A percentile compares a stretch with the other conserved stretches of the same genome.
Conservation (phyloP, 2,113 vertebrate genomes). For the Cynopterus brachyotis region DNA sequence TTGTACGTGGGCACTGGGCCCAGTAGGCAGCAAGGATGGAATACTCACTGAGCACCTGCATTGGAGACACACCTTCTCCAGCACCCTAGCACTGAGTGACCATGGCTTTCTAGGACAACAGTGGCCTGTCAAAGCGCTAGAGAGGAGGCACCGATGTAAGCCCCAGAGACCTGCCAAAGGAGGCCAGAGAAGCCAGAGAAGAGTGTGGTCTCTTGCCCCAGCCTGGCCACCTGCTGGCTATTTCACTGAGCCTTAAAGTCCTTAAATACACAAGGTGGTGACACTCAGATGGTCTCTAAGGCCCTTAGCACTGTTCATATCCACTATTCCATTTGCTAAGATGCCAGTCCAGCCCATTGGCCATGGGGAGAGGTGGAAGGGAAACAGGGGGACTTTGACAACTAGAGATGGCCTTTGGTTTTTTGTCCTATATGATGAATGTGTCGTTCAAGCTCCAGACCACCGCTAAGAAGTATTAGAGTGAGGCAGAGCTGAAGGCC, state of each 20-base stretch:
- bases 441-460: background rate
- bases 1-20: fast-evolving
- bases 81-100: background rate
- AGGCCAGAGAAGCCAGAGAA: background rate
- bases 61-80: background rate
- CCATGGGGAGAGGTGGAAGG: background rate
- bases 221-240: background rate
- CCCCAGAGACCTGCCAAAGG: fast-evolving
- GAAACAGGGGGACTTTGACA: background rate
- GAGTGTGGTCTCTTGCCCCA: fast-evolving
- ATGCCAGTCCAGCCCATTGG: background rate
- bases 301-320: too few species aligned
- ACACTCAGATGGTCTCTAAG: background rate
- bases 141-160: background rate
- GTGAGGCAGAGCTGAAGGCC: background rate
- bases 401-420: background rate
- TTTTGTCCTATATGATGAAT: background rate
- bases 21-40: background rate
- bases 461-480: fast-evolving
- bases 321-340: background rate
- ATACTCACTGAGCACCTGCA: fast-evolving
- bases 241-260: fast-evolving
- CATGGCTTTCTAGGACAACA: background rate
- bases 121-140: background rate
- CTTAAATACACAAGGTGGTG: background rate